Evolutionary conservation across 2,797 vertebrate species (phyloP), one percentile per base, ranked within the genome.

Genomic region (Limosa lapponica): DNA sequence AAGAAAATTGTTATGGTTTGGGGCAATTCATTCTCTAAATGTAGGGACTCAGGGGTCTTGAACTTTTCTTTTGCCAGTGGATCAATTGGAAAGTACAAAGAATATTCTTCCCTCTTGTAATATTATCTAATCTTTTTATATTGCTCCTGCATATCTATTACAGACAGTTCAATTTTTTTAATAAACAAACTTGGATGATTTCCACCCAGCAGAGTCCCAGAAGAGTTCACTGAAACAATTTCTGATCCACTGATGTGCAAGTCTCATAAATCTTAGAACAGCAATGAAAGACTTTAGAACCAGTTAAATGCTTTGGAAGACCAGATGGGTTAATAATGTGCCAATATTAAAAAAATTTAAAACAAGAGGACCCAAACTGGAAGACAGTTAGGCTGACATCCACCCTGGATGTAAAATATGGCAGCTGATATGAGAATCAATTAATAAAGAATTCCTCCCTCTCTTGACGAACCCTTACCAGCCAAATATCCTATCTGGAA

Each of bases 141-240:
- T 84, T 87, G 59, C 34, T 36, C n/a, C 3, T 66, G n/a, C 3
- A 1, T 67, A 44, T 30, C 59, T 77, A 75, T 72, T 85, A 91
- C 13, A 89, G 43, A 39, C 57, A 64, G 72, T 64, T 94, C 61
- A 34, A 24, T 49, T 67, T 74, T 92, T 90, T 83, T 64, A 72
- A 86, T 89, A 83, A 95, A 84, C 13, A 72, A 89, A 93, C 58
- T 79, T 62, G 44, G 49, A 92, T 89, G n/a, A 61, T 81, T 96
- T 93, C 73, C 22, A 90, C 46, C 11, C 24, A 28, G 14, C 19
- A 65, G 41, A 83, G 20, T 82, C 58, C 41, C 90, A 89, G 62
- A 87, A 84, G 57, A 87, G 20, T 62, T 84, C 9, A 3, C n/a
- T 85, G 66, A 94, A 95, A 79, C 46, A 82, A 75, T 77, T 90